Conservation (phyloP, 2,113 vertebrate genomes). For the Neoarius graeffei region DNA sequence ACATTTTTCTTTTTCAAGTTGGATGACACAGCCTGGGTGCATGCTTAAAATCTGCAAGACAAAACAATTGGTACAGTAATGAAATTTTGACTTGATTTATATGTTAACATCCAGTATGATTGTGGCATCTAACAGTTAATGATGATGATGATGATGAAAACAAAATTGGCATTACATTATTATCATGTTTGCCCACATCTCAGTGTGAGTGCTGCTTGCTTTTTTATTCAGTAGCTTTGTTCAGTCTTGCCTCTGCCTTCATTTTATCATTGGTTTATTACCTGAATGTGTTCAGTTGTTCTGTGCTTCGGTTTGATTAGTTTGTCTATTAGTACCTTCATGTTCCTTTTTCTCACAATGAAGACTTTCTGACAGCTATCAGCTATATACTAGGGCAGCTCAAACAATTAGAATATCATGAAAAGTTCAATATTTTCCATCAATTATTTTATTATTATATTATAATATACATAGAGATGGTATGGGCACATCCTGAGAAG, state of each 20-base stretch:
- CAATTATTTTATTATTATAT: too few relatives aligned
- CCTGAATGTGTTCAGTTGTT: not conserved
- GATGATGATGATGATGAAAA: not conserved
- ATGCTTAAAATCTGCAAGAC: conserved; percentile 48
- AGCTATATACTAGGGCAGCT: not conserved
- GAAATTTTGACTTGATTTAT: not conserved
- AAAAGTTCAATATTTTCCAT: too few relatives aligned
- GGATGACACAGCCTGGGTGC: conserved; percentile 69
- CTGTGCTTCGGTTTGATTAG: not conserved
- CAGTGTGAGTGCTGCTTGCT: not conserved
- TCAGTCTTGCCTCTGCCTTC: not conserved
- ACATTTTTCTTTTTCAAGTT: conserved; percentile 76
- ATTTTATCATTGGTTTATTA: not conserved
- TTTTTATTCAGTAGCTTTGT: not conserved
- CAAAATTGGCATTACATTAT: not conserved
- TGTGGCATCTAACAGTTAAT: not conserved
- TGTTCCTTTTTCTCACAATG: not conserved
- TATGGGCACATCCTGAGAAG: too few relatives aligned
- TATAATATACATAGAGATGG: too few relatives aligned
- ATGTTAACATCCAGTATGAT: not conserved
- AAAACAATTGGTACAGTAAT: not conserved
- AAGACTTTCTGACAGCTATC: not conserved
- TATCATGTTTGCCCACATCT: not conserved
- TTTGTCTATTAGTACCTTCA: not conserved
- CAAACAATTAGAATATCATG: too few relatives aligned